Conservation (phyloP, 2,888 invertebrate genomes). For the Hesperia comma region DNA sequence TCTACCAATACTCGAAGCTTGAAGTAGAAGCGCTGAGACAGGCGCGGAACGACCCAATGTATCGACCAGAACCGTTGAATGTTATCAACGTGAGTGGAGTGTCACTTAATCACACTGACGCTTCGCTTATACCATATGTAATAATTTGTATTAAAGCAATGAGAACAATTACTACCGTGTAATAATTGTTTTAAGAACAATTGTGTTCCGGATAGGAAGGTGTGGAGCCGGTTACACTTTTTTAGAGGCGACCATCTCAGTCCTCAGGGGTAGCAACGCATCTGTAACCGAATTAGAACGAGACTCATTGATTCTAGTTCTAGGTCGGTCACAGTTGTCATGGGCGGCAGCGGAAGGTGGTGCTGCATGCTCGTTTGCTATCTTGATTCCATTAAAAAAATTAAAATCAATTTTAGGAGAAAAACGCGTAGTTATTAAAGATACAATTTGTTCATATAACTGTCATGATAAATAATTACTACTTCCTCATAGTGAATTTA, state of each 20-base stretch:
- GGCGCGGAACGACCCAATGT: constrained; percentile 84
- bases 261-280: no score
- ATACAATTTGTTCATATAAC: no score
- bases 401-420: background rate
- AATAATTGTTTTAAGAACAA: no score
- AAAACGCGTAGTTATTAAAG: background rate
- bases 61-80: constrained; percentile 85
- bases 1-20: constrained; percentile 85
- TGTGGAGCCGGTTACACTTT: no score
- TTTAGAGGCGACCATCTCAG: no score
- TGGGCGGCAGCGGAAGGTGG: no score
- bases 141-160: constrained; percentile 22
- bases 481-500: background rate
- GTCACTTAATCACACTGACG: constrained; percentile 48
- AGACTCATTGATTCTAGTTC: no score
- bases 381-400: background rate
- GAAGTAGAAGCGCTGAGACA: constrained; percentile 83
- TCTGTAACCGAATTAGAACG: no score
- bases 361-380: no score
- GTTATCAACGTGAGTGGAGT: constrained; percentile 87
- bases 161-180: no score
- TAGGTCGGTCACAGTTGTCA: no score
- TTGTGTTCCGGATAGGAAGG: no score
- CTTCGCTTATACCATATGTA: constrained; percentile 41
- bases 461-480: background rate